Evolutionary conservation across 2,797 vertebrate genomes (phyloP), one percentile per base, ranked within the genome.

Genomic region (Pseudomugil gertrudae): DNA sequence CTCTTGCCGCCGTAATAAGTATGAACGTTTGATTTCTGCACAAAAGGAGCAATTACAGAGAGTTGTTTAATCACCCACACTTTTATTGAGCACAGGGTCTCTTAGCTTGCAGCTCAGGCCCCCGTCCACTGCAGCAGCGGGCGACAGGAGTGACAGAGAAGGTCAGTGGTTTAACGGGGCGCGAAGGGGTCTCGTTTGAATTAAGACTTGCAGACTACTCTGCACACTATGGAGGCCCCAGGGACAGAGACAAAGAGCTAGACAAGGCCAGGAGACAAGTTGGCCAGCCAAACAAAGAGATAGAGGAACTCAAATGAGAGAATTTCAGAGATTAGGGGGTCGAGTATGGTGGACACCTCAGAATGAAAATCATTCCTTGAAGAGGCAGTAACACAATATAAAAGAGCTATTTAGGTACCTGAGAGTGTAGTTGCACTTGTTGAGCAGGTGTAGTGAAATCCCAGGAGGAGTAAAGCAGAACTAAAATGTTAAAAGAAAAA

Each of bases 41-140:
- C 90, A 91, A 92, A 93, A 92, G 87, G 88, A 90, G 87, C 91
- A 92, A 93, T 93, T 93, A 92, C 84, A 81, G 84, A 81, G 89
- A 89, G 87, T 90, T 91, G 89, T 92, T 92, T 92, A 94, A 93
- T 93, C 91, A 93, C 87, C 85, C 78, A 80, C 86, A 86, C 84
- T 92, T 90, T 91, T 90, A 90, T 91, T 83, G 85, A 90, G 90
- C 88, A 79, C n/a, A 36, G 79, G 79, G 87, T 87, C 87, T 87
- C 76, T 92, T 89, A 85, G 85, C 90, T 91, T 90, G 87, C 89
- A 89, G 90, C 88, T 88, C 91, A 89, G 87, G 87, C 78, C 83
- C 67, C 83, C 14, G 72, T 72, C 63, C 68, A 59, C 69, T 64
- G 74, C 80, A 47, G 78, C 75, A 81, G 87, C 74, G 66, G 84